Conservation (phyloP, 2,888 invertebrate species). For the Dynastes tityus region DNA sequence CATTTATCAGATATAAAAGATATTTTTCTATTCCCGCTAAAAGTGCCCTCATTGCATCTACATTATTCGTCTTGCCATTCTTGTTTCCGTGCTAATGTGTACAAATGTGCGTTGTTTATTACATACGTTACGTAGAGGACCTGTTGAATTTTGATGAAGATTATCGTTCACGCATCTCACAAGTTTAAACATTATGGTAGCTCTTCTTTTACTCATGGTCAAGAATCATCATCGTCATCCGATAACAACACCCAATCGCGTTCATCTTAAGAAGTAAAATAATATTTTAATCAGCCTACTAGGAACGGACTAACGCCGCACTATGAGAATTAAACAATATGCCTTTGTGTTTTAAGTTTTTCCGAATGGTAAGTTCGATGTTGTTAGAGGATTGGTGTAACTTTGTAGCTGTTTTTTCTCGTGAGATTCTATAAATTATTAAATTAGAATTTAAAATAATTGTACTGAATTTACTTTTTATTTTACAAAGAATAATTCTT, state of each 20-base stretch:
- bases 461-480: too few relatives aligned
- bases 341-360: conserved; percentile 67
- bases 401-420: background rate
- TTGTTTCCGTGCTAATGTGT: background rate
- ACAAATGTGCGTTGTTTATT: conserved; percentile 10
- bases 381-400: conserved; percentile 8
- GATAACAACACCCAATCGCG: background rate
- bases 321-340: conserved; percentile 55
- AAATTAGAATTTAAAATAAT: too few relatives aligned
- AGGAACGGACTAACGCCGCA: conserved; percentile 1
- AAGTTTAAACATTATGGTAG: background rate
- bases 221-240: background rate
- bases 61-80: background rate
- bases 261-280: background rate
- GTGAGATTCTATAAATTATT: background rate
- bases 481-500: too few relatives aligned
- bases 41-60: background rate
- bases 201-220: background rate
- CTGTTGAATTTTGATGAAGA: conserved; percentile 55
- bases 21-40: conserved; percentile 15
- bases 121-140: conserved; percentile 46
- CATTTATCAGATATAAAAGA: background rate
- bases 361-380: conserved; percentile 68
- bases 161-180: conserved; percentile 17
- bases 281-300: background rate